These are phyloP conservation scores for Prenolepis imparis DNA, from an alignment of 2,888 invertebrate genomes.

Conservation along the genomic window DNA sequence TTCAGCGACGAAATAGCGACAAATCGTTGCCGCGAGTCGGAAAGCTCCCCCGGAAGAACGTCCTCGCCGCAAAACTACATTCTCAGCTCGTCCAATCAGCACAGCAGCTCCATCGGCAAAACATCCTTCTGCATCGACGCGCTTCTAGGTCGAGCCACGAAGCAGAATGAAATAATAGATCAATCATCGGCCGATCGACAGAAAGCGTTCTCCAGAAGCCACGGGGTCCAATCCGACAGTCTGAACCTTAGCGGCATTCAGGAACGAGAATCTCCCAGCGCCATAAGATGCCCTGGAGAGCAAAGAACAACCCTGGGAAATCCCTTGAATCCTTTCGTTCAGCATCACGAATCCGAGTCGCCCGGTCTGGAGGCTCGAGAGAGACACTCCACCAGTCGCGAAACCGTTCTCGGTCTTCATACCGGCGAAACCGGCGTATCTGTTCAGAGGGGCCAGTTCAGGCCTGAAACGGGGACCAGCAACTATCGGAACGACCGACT, in stretches of 20 bases:
- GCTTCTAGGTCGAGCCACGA: slow-evolving; percentile 89
- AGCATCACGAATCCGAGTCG: slow-evolving; percentile 60
- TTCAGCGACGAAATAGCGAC: slow-evolving; percentile 69
- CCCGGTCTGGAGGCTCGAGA: slow-evolving; percentile 66
- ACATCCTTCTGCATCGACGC: slow-evolving; percentile 97
- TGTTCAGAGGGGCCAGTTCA: slow-evolving; percentile 51
- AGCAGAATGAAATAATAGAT: slow-evolving; percentile 63
- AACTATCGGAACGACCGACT: slow-evolving; percentile 75
- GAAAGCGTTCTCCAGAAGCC: slow-evolving; percentile 64
- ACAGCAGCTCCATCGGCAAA: slow-evolving; percentile 84
- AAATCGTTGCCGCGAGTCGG: slow-evolving; percentile 65
- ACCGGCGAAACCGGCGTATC: slow-evolving; percentile 38
- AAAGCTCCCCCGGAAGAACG: slow-evolving; percentile 68
- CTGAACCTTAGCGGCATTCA: slow-evolving; percentile 86
- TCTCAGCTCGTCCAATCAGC: slow-evolving; percentile 62
- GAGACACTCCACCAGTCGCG: slow-evolving; percentile 52
- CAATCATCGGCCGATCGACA: slow-evolving; percentile 58
- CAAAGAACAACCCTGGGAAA: slow-evolving; percentile 66
- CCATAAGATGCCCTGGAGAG: slow-evolving; percentile 50
- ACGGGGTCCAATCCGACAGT: slow-evolving; percentile 82
- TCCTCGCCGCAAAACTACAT: slow-evolving; percentile 70
- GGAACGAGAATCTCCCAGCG: slow-evolving; percentile 27
- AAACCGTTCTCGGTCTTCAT: slow-evolving; percentile 57
- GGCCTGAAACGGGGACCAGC: slow-evolving; percentile 70
- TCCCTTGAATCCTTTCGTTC: slow-evolving; percentile 69